Conservation (phyloP, 2,888 invertebrate genomes). For the Morpho deidamia region DNA sequence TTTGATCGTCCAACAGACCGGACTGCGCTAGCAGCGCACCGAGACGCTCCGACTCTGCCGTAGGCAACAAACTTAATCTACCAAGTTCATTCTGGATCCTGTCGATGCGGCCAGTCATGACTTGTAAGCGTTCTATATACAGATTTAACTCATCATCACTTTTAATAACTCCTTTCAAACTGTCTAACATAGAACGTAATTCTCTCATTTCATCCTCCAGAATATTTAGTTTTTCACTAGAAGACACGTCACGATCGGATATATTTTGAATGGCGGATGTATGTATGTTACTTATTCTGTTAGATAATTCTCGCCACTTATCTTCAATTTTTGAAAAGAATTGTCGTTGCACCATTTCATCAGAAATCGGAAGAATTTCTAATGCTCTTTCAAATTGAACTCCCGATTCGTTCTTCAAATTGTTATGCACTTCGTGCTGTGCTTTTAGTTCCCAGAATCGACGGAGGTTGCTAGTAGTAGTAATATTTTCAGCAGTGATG, state of each 20-base stretch:
- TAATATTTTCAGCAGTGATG: constrained; percentile 81
- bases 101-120: constrained; percentile 85
- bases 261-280: constrained; percentile 83
- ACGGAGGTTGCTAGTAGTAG: constrained; percentile 84
- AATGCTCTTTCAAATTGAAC: constrained; percentile 87
- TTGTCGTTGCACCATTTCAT: constrained; percentile 89
- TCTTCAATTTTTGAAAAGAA: constrained; percentile 88
- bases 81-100: constrained; percentile 89
- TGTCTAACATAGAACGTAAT: constrained; percentile 82
- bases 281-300: constrained; percentile 82
- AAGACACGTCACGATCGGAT: constrained; percentile 84
- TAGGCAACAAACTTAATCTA: constrained; percentile 84
- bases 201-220: constrained; percentile 88
- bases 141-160: constrained; percentile 89
- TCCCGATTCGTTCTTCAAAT: constrained; percentile 84
- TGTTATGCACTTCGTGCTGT: constrained; percentile 90
- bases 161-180: constrained; percentile 87
- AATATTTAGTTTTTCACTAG: constrained; percentile 85
- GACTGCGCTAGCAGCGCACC: constrained; percentile 84
- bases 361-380: constrained; percentile 88
- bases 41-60: constrained; percentile 87
- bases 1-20: constrained; percentile 83
- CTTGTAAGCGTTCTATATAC: constrained; percentile 89
- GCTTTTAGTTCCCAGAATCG: constrained; percentile 94
- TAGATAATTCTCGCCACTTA: constrained; percentile 84